Conservation (phyloP, 2,797 vertebrate species). For the Siniperca undulata region DNA sequence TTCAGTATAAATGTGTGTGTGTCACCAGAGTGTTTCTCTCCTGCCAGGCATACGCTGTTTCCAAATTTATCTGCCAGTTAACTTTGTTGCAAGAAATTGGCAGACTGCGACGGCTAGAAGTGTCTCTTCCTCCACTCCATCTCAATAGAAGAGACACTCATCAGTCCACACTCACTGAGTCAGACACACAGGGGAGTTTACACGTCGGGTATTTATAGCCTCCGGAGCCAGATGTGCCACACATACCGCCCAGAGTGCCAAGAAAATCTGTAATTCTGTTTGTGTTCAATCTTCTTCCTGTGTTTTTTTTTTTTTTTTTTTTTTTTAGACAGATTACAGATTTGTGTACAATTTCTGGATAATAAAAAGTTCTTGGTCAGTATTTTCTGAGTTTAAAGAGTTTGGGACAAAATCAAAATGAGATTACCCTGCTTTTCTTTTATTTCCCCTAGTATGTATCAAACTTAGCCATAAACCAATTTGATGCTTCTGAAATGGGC, state of each 20-base stretch:
- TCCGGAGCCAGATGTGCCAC: constrained; percentile 5
- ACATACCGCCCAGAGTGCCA: neutral
- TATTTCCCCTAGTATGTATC: neutral
- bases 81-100: constrained; percentile 35
- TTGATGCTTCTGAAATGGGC: neutral
- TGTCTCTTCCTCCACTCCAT: constrained; percentile 19
- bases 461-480: neutral
- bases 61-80: constrained; percentile 39
- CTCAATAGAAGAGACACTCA: constrained; percentile 40
- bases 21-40: neutral
- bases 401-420: neutral
- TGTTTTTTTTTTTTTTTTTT: neutral
- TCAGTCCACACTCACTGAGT: constrained; percentile 33
- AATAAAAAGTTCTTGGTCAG: neutral
- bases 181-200: constrained; percentile 23
- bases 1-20: neutral
- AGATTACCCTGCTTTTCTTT: neutral
- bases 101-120: constrained; percentile 16
- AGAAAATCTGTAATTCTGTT: neutral
- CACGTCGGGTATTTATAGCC: constrained; percentile 15
- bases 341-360: no score
- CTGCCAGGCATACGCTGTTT: constrained; percentile 1
- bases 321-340: neutral
- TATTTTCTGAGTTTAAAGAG: neutral
- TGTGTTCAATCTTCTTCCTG: neutral